Evolutionary conservation across 2,888 invertebrate genomes (phyloP), one percentile per base, ranked within the genome.

Genomic region (Hypena proboscidalis): DNA sequence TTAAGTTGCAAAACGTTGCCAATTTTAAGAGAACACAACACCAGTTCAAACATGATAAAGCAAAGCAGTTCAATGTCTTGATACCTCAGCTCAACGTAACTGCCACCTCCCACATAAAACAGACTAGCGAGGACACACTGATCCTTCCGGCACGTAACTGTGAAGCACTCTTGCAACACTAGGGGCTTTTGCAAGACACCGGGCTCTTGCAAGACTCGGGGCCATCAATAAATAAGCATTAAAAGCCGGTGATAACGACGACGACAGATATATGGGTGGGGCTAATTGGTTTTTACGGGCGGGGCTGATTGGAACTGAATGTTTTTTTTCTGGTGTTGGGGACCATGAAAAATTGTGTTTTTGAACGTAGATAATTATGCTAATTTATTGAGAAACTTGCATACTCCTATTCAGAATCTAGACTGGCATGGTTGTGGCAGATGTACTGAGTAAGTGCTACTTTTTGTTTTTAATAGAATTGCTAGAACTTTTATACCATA

Each of bases 181-280:
- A 36, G 31, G n/a, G 43, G 22, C 33, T 19, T 32, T 36, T 42
- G 13, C 37, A 37, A 54, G 64, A n/a, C n/a, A n/a, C 63, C 57
- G 58, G 59, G 67, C 20, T 14, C 7, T 7, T 13, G 23, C 26
- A 21, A 80, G 76, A 72, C 69, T n/a, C n/a, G n/a, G n/a, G 74
- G 70, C 77, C 83, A 81, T 83, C 87, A 77, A 88, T 90, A 90
- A 90, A 90, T 90, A 90, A 87, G 86, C 86, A 87, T 90, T 90
- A 85, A 82, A 83, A 79, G 72, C 50, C 56, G 67, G 69, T 74
- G 82, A 83, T 82, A 83, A 83, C 77, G 76, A 77, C 72, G 43
- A 54, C 58, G 58, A 46, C 58, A 64, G 42, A 55, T 53, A 55
- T 54, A 63, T 50, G 21, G 49, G 31, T 35, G 27, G 25, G 36